Conservation (phyloP, 2,888 invertebrate genomes). For the Heterodera filipjevi region DNA sequence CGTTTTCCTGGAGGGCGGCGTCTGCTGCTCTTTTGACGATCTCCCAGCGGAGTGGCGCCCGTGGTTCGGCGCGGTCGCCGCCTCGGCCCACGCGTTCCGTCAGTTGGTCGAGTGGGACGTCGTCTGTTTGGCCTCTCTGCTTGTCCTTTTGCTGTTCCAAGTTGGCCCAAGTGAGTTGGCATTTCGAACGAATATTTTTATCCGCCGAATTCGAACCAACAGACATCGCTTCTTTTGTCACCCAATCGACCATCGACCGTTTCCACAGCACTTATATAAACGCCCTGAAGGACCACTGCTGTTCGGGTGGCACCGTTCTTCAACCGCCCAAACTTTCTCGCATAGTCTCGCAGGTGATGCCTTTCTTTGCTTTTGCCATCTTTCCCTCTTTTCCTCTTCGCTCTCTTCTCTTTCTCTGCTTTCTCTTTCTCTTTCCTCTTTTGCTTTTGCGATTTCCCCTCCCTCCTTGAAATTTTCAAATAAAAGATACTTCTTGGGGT, state of each 20-base stretch:
- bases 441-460: too few species aligned
- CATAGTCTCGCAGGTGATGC: slow-evolving; percentile 51
- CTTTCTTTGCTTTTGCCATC: background rate
- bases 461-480: too few species aligned
- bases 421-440: background rate
- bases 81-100: slow-evolving; percentile 31
- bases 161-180: slow-evolving; percentile 32
- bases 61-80: slow-evolving; percentile 39
- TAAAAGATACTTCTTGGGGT: too few species aligned
- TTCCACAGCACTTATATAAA: slow-evolving; percentile 95
- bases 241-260: slow-evolving; percentile 76
- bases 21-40: slow-evolving; percentile 28
- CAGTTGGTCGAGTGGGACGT: slow-evolving; percentile 56
- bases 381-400: background rate
- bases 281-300: slow-evolving; percentile 83
- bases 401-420: too few species aligned
- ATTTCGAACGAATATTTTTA: background rate
- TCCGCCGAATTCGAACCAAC: background rate
- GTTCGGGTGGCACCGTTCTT: slow-evolving; percentile 38
- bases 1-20: slow-evolving; percentile 41
- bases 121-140: slow-evolving; percentile 51
- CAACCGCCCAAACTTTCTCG: slow-evolving; percentile 54
- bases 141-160: slow-evolving; percentile 53
- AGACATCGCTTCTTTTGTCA: slow-evolving; percentile 39
- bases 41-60: slow-evolving; percentile 49